A percentile compares a stretch with the other conserved stretches of the same genome.
Conservation (phyloP, 2,113 vertebrate species). For the Periophthalmodon schlosseri region DNA sequence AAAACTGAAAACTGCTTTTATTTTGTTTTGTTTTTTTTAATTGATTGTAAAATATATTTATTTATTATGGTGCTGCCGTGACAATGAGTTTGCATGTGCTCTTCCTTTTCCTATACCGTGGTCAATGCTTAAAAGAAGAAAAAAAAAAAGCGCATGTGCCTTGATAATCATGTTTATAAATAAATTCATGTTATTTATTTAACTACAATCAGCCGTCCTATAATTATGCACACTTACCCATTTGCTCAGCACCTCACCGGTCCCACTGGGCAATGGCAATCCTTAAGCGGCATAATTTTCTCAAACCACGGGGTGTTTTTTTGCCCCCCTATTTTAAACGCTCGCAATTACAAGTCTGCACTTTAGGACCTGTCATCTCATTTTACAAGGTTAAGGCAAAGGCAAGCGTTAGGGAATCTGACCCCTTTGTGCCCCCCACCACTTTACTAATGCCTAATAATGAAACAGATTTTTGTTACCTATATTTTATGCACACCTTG, state of each 20-base stretch:
- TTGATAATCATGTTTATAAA: conserved; percentile 61
- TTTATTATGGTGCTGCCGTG: conserved; percentile 23
- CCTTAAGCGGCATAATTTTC: conserved; percentile 66
- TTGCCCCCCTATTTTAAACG: conserved; percentile 64
- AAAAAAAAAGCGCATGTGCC: conserved; percentile 31
- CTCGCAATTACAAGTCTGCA: conserved; percentile 71
- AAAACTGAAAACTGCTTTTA: not conserved
- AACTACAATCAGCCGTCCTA: conserved; percentile 55
- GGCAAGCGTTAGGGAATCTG: conserved; percentile 68
- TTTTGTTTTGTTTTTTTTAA: not conserved
- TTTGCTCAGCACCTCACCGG: conserved; percentile 62
- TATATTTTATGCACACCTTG: conserved; percentile 57
- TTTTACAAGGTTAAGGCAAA: conserved; percentile 74
- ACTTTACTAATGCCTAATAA: conserved; percentile 44
- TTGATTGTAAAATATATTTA: conserved; percentile 1
- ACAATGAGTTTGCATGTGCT: conserved; percentile 39
- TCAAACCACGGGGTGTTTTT: conserved; percentile 34
- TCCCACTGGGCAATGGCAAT: conserved; percentile 60
- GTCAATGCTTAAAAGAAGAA: conserved; percentile 19
- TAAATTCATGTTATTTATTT: conserved; percentile 68
- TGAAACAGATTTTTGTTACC: conserved; percentile 62
- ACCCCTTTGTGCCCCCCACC: conserved; percentile 34
- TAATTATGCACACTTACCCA: conserved; percentile 72
- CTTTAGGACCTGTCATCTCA: conserved; percentile 73
- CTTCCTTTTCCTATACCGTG: conserved; percentile 27